Evolutionary conservation across 2,113 vertebrate genomes (phyloP), one percentile per base, ranked within the genome.

Genomic region (Gavialis gangeticus): DNA sequence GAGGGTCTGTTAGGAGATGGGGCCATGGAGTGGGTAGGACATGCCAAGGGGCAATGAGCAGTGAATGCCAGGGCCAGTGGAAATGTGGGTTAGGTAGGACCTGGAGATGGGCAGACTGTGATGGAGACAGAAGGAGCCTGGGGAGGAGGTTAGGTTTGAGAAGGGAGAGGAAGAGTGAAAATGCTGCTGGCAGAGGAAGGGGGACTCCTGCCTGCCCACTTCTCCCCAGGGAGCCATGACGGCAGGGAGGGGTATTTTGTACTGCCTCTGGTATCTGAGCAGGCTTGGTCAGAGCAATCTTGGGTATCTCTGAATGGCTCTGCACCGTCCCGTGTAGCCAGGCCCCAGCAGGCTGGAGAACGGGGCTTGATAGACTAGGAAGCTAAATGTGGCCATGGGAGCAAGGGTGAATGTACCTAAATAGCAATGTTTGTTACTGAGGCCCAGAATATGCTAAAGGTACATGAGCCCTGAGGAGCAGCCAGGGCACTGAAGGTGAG

Each of bases 371-470:
- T 15, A 34, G n/a, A 28, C 18, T 18, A 17, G 18, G 34, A 69
- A 69, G 34, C 66, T 69, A 69, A 34, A 69, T 10, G n/a, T 30
- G 34, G 69, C 25, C 69, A 37, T 21, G 34, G 34, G 24, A 73
- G 46, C 24, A n/a, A 30, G 2, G 9, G 64, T 67, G 18, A 0
- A 0, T 9, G 9, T 60, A 46, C 37, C 85, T 64, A 34, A 57
- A 3, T 4, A 46, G 56, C 4, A n/a, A 28, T 19, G 12, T 3
- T 59, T 3, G 54, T 13, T 30, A 17, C 18, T 28, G 37, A 14
- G 84, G n/a, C 62, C 19, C 4, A 34, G 28, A 17, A 64, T n/a
- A 5, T 10, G 73, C 79, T 59, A 0, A 0, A 7, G 1, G 0
- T 16, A 73, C 30, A 17, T 54, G 69, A 60, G 55, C 34, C 62